Evolutionary conservation across 2,113 vertebrate genomes (phyloP), one percentile per base, ranked within the genome.

Genomic region (Nycticebus coucang): DNA sequence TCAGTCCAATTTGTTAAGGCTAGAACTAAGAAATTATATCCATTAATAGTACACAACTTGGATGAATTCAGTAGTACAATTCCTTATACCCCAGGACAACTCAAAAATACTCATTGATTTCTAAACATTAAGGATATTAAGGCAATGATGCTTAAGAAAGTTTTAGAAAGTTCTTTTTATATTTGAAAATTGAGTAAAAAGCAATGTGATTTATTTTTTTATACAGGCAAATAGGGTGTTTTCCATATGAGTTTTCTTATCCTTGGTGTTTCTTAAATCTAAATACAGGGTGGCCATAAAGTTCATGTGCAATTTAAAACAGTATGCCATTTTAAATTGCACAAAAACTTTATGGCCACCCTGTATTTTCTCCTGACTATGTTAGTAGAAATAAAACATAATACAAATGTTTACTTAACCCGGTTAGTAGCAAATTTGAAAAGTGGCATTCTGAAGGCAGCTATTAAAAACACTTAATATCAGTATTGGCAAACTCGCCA

Each of bases 201-300:
- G 17, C 86, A 96, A 9, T 86, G 15, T 93, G 30, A 37, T 79
- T 69, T 84, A 55, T 71, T 21, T 93, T 89, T 87, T 83, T 30
- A 35, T 66, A 77, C 7, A 33, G 19, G 11, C n/a, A 93, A 87
- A 90, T 33, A 91, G 28, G 35, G 12, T 88, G 10, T 95, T 94
- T 91, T 91, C 50, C 14, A 33, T 83, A 77, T 89, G 37, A 83
- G 75, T 96, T 93, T 92, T 95, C 57, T 96, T 72, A 78, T 74
- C 78, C 87, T 97, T 97, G 81, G 88, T 98, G 90, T 95, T 98
- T 95, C 75, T 96, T 96, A 97, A 69, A 83, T 90, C n/a, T 66
- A 96, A 92, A 9, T 74, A 50, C 45, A 50, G 45, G 45, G 45
- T 45, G 45, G 45, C 45, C 45, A 45, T 45, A 45, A 45, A 45